A percentile compares a stretch with the other conserved stretches of the same genome.
phyloP scores from a whole-genome alignment of 2,888 invertebrate species.

The Lasius platythorax region DNA sequence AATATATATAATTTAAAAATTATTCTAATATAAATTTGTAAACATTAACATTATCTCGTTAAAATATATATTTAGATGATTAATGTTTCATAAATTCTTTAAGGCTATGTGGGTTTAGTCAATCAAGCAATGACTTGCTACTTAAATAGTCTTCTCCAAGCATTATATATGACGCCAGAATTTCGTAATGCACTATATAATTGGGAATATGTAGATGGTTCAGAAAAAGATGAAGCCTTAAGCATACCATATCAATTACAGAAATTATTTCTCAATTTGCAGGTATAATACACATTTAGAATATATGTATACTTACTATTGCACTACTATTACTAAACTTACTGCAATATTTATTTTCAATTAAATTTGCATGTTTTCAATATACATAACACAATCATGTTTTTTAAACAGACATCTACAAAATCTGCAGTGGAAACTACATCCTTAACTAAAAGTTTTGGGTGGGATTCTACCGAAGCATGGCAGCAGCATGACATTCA shows the following conservation, averaged over 20 bases:
- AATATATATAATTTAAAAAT: slow-evolving; percentile 20
- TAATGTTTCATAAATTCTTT: slow-evolving; percentile 38
- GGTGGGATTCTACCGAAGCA: slow-evolving; percentile 95
- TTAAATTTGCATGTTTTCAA: slow-evolving; percentile 21
- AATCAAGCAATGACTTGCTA: slow-evolving; percentile 98
- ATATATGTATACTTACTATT: neutral
- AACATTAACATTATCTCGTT: neutral
- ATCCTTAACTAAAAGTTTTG: slow-evolving; percentile 94
- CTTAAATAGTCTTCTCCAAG: slow-evolving; percentile 95
- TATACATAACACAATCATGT: neutral
- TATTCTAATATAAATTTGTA: slow-evolving; percentile 3
- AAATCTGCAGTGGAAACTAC: slow-evolving; percentile 94
- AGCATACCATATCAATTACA: slow-evolving; percentile 96
- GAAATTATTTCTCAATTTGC: slow-evolving; percentile 93
- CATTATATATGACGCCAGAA: slow-evolving; percentile 96
- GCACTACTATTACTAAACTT: neutral
- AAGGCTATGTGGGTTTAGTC: slow-evolving; percentile 92
- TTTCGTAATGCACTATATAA: slow-evolving; percentile 95
- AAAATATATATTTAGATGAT: slow-evolving; percentile 4
- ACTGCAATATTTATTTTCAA: neutral
- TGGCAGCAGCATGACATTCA: slow-evolving; percentile 98
- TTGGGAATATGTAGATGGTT: slow-evolving; percentile 91
- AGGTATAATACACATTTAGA: slow-evolving; percentile 86
- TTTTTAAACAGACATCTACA: slow-evolving; percentile 89
- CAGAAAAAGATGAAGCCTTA: slow-evolving; percentile 89